Evolutionary conservation across 2,888 invertebrate genomes (phyloP), one percentile per base, ranked within the genome.

Genomic region (Drosophila paramelanica): DNA sequence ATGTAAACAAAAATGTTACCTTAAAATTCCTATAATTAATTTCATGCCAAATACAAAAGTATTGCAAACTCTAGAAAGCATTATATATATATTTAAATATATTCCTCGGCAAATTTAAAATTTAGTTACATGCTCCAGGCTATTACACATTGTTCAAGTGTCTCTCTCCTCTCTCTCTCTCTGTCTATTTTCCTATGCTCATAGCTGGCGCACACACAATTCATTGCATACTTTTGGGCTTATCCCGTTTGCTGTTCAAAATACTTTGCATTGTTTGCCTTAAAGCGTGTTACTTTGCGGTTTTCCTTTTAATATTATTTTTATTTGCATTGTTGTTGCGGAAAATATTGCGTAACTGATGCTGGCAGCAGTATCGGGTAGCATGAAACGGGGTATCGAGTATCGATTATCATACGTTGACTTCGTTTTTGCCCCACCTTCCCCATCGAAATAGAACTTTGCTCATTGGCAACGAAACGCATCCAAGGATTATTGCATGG

Each of bases 401-500:
- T 58, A 73, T 73, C 73, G 78, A 68, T 65, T 77, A 57, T 60
- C 78, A 51, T 55, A 58, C 45, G 55, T 49, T 64, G 56, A 50
- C 55, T 52, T 36, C 42, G 17, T 17, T 53, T 60, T 17, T 43
- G 45, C 52, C 55, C 45, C 41, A 3, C 33, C 33, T 11, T 11
- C 6, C 7, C 7, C 27, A 13, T 5, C 13, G 23, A 23, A 31
- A 65, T 27, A 42, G 31, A 71, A 60, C 31, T 50, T 64, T 51
- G 51, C 41, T 46, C 61, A 68, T 61, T 69, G 69, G 55, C 51
- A 75, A 57, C 23, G 62, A 25, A 55, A 64, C 58, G 67, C 64
- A 73, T 39, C 33, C 73, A 61, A 55, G 73, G 60, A 77, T 73
- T 77, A 64, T 64, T 64, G 73, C 68, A 46, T 73, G 68, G 65